Evolutionary conservation across 2,113 vertebrate species (phyloP), one percentile per base, ranked within the genome.

Genomic region (Piprites chloris): DNA sequence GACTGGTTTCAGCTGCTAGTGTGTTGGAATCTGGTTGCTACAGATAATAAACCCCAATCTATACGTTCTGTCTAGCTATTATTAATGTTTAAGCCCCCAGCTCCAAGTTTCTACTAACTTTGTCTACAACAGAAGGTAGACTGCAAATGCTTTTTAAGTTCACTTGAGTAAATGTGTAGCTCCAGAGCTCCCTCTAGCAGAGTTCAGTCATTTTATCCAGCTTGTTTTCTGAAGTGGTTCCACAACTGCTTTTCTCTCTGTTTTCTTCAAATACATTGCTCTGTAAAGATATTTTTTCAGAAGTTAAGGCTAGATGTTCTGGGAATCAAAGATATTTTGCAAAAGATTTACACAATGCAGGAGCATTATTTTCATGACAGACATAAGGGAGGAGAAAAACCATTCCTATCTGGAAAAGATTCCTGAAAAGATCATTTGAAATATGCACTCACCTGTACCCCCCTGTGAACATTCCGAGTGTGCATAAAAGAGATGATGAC

Each of bases 121-220:
- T 58, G 23, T 30, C 65, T 72, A 22, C 52, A 77, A 22, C 26
- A 32, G 35, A 65, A 55, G 32, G 61, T 50, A 81, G 47, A 74
- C 32, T 39, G 27, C 22, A 84, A 75, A 91, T 85, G 82, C 22
- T 72, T 94, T 46, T n/a, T 21, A 77, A 42, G 9, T 65, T 91
- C 78, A 56, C 53, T 93, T 87, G 27, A 80, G 39, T 62, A 77
- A 91, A 95, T 96, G 83, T 3, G 24, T 55, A 88, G 93, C 93
- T 85, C 71, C 58, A 93, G 95, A 97, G 95, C 95, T 96, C 95
- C 94, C 96, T 90, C 95, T 96, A 96, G 93, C 93, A 96, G 94
- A 94, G 63, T 55, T 93, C 81, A 69, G 59, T 69, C 9, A 58
- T 59, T 90, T 85, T 77, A 79, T 59, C 53, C 42, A 44, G 23